Evolutionary conservation across 2,113 vertebrate genomes (phyloP).

Genomic region (Ceratotherium simum): DNA sequence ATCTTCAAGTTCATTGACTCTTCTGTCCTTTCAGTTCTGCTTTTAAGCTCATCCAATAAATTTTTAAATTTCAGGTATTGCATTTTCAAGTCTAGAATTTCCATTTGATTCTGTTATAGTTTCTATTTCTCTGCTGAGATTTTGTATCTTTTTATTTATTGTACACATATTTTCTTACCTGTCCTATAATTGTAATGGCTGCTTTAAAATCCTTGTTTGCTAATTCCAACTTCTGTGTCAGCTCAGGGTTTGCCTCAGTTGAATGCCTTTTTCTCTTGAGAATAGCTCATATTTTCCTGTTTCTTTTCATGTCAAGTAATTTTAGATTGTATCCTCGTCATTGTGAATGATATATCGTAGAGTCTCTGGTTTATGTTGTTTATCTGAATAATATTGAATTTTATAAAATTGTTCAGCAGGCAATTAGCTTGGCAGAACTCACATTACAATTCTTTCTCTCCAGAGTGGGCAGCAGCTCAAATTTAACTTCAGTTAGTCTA

Average conservation of each 20-base stretch:
- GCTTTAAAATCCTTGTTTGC: not conserved
- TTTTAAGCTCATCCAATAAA: not conserved
- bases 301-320: not conserved
- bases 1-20: not conserved
- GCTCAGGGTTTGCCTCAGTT: not conserved
- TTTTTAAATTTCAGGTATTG: not conserved
- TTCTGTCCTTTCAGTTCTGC: not conserved
- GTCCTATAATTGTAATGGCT: not conserved
- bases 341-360: not conserved
- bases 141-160: not conserved
- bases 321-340: not conserved
- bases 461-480: not conserved
- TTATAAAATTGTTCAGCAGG: not conserved
- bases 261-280: not conserved
- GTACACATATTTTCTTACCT: not conserved
- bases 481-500: not conserved
- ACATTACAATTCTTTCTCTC: not conserved
- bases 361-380: not conserved
- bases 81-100: not conserved
- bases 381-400: not conserved
- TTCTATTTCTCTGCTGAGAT: not conserved
- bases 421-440: not conserved
- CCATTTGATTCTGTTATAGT: not conserved
- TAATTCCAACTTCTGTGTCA: not conserved
- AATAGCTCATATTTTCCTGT: not conserved